Evolutionary conservation across 2,797 vertebrate species (phyloP).

Genomic region (Coendou prehensilis): DNA sequence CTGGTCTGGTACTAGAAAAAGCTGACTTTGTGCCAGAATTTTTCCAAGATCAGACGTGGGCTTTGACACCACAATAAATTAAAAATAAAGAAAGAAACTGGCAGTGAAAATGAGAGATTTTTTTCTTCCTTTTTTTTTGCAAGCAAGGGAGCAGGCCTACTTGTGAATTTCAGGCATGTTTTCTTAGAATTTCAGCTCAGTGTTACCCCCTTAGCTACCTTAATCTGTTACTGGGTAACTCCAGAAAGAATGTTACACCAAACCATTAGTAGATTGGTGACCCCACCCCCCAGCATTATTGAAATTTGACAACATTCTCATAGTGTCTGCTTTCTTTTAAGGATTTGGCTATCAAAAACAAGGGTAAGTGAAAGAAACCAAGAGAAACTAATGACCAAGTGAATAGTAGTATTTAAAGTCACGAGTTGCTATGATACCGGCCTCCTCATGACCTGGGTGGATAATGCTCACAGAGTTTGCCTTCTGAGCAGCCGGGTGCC

Average conservation of each 20-base stretch:
- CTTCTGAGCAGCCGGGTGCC: conserved; percentile 65
- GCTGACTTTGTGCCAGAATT: conserved; percentile 80
- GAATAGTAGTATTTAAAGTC: conserved; percentile 76
- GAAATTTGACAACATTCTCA: conserved; percentile 83
- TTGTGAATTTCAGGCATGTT: conserved; percentile 81
- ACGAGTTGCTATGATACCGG: conserved; percentile 76
- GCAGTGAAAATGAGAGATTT: conserved; percentile 65
- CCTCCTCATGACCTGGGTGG: conserved; percentile 70
- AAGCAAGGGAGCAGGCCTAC: conserved; percentile 73
- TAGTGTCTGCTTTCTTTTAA: conserved; percentile 79
- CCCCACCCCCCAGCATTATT: conserved; percentile 68
- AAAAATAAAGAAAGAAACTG: conserved; percentile 80
- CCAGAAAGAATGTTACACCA: conserved; percentile 81
- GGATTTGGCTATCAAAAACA: conserved; percentile 82
- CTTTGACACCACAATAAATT: conserved; percentile 85
- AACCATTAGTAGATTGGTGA: conserved; percentile 75
- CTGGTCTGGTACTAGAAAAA: conserved; percentile 83
- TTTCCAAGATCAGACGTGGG: conserved; percentile 86
- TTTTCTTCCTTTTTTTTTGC: conserved; percentile 1
- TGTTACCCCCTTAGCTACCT: conserved; percentile 77
- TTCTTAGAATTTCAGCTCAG: conserved; percentile 78
- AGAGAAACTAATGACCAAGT: conserved; percentile 79
- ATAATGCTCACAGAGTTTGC: conserved; percentile 60
- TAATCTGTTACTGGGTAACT: conserved; percentile 85
- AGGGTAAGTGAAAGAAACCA: conserved; percentile 70